Evolutionary conservation across 2,888 invertebrate species (phyloP), one percentile per base, ranked within the genome.

Genomic region (Orthosia gothica): DNA sequence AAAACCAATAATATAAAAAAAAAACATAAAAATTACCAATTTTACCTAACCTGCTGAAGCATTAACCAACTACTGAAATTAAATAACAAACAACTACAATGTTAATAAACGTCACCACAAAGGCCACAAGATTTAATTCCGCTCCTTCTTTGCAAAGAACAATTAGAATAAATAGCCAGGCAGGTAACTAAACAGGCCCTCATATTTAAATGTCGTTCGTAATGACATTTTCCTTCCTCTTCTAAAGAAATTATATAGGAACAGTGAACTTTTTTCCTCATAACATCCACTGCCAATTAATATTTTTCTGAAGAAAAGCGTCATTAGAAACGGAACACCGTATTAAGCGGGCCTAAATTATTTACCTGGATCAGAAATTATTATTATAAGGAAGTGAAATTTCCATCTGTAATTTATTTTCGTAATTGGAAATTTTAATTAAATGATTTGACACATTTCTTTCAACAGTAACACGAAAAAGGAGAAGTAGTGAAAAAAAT

Each of bases 141-240:
- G 47, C 55, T 52, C 13, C 45, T 20, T 52, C 59, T 82, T 78
- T 55, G 11, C 49, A 40, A 59, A 54, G 54, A 52, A 67, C 68
- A 82, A 85, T 82, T 85, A 82, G 72, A 85, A 77, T 82, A 85
- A 82, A 82, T 82, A 74, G 61, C 63, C 18, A 59, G 58, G 67
- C 58, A 57, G 40, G 79, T 45, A 62, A 67, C 61, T 69, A 79
- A 74, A 74, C 67, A 76, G 63, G 63, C 72, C 32, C 69, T 87
- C 75, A 76, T 81, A 85, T 85, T 85, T 82, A 78, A 83, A 82
- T 72, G 72, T 84, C 79, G 45, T 70, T 70, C 69, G 58, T 82
- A 77, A 77, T 74, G 71, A 68, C 61, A 82, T 78, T 78, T 82
- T 72, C 69, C 26, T 61, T 69, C 58, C 32, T 26, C 68, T 69